Evolutionary conservation across 2,888 invertebrate genomes (phyloP).

Genomic region (Frankliniella intonsa): DNA sequence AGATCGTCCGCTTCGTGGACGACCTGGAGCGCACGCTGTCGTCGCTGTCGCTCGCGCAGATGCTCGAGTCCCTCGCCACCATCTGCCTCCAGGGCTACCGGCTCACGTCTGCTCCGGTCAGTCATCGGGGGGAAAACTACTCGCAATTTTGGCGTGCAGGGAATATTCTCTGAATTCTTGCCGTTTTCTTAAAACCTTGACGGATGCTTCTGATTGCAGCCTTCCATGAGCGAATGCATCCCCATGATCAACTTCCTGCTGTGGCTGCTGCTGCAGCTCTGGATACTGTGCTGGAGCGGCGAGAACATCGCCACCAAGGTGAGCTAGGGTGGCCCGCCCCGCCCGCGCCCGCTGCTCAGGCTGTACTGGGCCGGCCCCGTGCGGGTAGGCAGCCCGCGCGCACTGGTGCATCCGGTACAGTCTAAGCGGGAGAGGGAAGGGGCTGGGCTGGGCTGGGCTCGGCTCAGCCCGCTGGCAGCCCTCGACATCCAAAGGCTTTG

Average conservation of each 20-base stretch:
- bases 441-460: too few relatives aligned
- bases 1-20: neutral
- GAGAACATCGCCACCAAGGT: neutral
- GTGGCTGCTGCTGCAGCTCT: neutral
- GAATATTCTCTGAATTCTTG: neutral
- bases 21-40: slow-evolving; percentile 3
- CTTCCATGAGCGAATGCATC: neutral
- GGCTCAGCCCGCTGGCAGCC: too few relatives aligned
- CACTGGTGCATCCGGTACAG: too few relatives aligned
- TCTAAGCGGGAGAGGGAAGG: too few relatives aligned
- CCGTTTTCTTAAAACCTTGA: neutral
- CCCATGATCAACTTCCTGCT: slow-evolving; percentile 4
- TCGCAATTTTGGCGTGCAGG: neutral
- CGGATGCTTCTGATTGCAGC: neutral
- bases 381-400: too few relatives aligned
- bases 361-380: too few relatives aligned
- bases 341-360: too few relatives aligned
- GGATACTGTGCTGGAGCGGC: slow-evolving; percentile 6
- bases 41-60: neutral
- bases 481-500: too few relatives aligned
- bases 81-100: slow-evolving; percentile 4
- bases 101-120: neutral
- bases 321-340: too few relatives aligned
- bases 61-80: slow-evolving; percentile 1
- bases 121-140: neutral